Conservation (phyloP, 2,797 vertebrate species). For the Oryzias dopingdopingensis region DNA sequence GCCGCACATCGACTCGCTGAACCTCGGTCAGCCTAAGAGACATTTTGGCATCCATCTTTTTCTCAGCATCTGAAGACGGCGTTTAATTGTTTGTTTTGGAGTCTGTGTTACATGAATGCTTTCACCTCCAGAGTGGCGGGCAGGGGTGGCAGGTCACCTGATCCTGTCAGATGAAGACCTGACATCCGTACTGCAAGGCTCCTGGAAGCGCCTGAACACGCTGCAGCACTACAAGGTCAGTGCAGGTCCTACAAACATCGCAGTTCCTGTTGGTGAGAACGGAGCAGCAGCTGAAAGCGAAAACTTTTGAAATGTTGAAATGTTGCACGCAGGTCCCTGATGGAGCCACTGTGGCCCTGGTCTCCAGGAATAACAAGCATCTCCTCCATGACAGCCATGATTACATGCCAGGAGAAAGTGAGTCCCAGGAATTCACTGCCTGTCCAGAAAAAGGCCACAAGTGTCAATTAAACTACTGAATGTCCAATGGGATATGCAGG, state of each 20-base stretch:
- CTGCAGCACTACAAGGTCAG: slow-evolving; percentile 96
- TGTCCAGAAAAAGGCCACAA: too few relatives aligned
- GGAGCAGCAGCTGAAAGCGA: neutral
- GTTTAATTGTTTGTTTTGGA: too few relatives aligned
- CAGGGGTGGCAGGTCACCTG: slow-evolving; percentile 92
- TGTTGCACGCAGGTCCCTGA: slow-evolving; percentile 85
- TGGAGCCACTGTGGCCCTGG: slow-evolving; percentile 90
- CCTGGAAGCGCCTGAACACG: slow-evolving; percentile 95
- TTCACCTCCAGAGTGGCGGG: slow-evolving; percentile 86
- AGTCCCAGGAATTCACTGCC: slow-evolving; percentile 57
- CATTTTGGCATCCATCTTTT: too few relatives aligned
- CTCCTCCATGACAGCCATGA: slow-evolving; percentile 93
- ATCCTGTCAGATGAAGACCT: slow-evolving; percentile 96
- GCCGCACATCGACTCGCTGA: slow-evolving; percentile 86
- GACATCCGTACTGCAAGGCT: slow-evolving; percentile 91
- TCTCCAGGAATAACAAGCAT: slow-evolving; percentile 90
- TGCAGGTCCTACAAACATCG: neutral
- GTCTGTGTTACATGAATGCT: neutral
- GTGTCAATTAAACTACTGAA: too few relatives aligned
- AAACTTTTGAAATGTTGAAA: neutral
- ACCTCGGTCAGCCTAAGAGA: slow-evolving; percentile 81
- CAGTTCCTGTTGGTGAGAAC: neutral
- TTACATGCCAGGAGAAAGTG: slow-evolving; percentile 94
- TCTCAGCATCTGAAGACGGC: too few relatives aligned
- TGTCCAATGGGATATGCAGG: too few relatives aligned